Evolutionary conservation across 2,888 invertebrate genomes (phyloP), one percentile per base, ranked within the genome.

Genomic region (Corythucha ciliata): DNA sequence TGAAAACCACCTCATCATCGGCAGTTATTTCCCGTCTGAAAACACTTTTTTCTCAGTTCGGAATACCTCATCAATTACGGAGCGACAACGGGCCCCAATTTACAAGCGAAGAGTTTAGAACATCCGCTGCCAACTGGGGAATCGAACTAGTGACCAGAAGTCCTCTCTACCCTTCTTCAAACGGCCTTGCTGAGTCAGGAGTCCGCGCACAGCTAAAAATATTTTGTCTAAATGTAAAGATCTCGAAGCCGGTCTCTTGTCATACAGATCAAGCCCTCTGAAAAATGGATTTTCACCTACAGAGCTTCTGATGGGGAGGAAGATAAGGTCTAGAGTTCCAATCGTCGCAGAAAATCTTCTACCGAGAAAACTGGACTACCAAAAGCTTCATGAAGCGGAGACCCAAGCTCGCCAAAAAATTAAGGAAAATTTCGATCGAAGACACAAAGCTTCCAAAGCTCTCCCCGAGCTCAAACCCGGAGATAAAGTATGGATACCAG

Each of bases 181-280:
- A 53, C 22, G 53, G 53, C 1, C 36, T 36, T 3, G 53, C 45
- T 6, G 53, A 53, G 22, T 49, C 53, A 12, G 53, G 45, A 6
- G 48, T 53, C 7, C 18, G n/a, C n/a, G 25, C 7, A 50, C 40
- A 22, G 39, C 46, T 1, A 52, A 52, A 29, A 20, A 37, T 2
- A 46, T 48, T 4, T 10, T 52, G n/a, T 2, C 2, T 2, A 51
- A 48, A 24, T 48, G 26, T 10, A 12, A 48, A 6, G 27, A 40
- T 20, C 1, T 24, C 27, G 21, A 40, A 18, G 14, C 18, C 8
- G 45, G 45, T 8, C 4, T 45, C 5, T 14, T 45, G 2, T 45
- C 12, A 25, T 32, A 45, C 12, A 32, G 22, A 7, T 27, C 45
- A 20, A 20, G 8, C n/a, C 29, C 45, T 7, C 45, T 32, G 3